Evolutionary conservation across 2,797 vertebrate species (phyloP).

Genomic region (Parauchenoglanis ngamensis): DNA sequence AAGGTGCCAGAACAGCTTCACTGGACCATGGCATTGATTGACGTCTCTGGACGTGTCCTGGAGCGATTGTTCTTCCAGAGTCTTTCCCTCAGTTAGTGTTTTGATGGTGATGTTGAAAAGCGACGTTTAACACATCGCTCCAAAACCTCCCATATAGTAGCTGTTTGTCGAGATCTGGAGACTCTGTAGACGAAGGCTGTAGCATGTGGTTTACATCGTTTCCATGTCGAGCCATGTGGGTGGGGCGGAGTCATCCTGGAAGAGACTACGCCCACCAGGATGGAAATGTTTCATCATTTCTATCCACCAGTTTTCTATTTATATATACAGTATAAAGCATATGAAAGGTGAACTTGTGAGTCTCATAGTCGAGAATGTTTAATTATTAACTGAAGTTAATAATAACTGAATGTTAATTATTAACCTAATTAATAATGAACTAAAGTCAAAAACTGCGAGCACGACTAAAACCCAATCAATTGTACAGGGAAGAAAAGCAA

Average conservation of each 20-base stretch:
- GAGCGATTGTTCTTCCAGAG: too few species aligned
- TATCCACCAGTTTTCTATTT: not conserved
- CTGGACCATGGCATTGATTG: not conserved
- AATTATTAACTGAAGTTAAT: not conserved
- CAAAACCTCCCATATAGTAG: too few species aligned
- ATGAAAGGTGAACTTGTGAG: not conserved
- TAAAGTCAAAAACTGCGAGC: not conserved
- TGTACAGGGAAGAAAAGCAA: not conserved
- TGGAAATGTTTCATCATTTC: not conserved
- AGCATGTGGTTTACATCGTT: not conserved
- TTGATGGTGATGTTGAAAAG: not conserved
- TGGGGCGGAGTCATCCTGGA: not conserved
- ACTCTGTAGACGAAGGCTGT: not conserved
- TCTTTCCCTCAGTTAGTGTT: not conserved
- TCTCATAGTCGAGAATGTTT: not conserved
- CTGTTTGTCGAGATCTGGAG: not conserved
- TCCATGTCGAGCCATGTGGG: not conserved
- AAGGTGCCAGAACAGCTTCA: not conserved
- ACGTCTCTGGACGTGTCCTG: not conserved
- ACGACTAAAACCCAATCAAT: not conserved
- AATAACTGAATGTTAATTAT: too few species aligned
- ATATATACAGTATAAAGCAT: not conserved
- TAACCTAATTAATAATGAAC: too few species aligned
- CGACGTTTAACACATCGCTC: not conserved
- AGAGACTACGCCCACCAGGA: not conserved